Evolutionary conservation across 2,888 invertebrate species (phyloP), one percentile per base, ranked within the genome.

Genomic region (Apantesis nais): DNA sequence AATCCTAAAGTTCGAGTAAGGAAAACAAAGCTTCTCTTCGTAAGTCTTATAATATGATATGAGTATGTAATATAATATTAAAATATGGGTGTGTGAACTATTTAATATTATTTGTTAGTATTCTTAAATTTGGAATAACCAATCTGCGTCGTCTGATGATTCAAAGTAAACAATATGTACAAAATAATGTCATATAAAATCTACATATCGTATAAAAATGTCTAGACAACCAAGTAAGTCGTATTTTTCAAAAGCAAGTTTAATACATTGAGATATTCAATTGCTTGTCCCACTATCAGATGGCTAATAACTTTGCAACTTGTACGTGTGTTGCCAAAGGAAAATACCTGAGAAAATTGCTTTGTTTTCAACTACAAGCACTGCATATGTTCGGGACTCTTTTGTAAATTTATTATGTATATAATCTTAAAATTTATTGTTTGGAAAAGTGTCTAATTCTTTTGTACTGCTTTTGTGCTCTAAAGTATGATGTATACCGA

Each of bases 261-360:
- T 80, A 83, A 85, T 86, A 85, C 80, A 86, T 82, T 84, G 83
- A 79, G 80, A 85, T 84, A 86, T 86, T 87, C 88, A 87, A 89
- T 89, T 86, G 85, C 80, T 78, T 82, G 83, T 79, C 75, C 72
- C 73, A 72, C 80, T 86, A 88, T 88, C 88, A 78, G 86, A 87
- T 87, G 71, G 81, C 78, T 83, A 83, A 85, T 88, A 86, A 85
- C 81, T 88, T 85, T 62, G 70, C 81, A 88, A 89, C 80, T 89
- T 86, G 67, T 80, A 71, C 88, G 83, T 85, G 78, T 79, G 83
- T 78, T 81, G 78, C 80, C 78, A 79, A 79, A 78, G 74, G 80
- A 84, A 85, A 83, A 84, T 86, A 86, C 83, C 86, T 86, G 77
- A 74, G 70, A 74, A 70, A 84, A 86, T 85, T 72, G 79, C 82